Conservation (phyloP, 2,888 invertebrate genomes). For the Teleiodes luculella region DNA sequence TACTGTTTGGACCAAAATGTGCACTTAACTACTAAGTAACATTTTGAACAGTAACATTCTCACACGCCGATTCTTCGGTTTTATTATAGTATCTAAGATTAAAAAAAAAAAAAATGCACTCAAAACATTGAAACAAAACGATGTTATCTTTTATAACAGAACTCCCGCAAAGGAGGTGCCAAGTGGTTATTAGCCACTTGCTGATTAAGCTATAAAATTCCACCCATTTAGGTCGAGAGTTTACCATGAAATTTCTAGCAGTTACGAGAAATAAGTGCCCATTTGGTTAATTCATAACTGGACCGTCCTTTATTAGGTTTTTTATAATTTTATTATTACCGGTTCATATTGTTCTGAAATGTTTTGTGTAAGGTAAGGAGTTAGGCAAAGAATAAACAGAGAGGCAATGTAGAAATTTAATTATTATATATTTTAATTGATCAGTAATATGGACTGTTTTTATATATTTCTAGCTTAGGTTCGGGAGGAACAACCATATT, state of each 20-base stretch:
- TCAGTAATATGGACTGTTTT: too few species aligned
- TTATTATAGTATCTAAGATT: too few species aligned
- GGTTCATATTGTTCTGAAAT: neutral
- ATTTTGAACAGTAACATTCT: too few species aligned
- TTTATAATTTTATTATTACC: neutral
- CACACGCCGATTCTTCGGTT: too few species aligned
- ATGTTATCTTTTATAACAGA: neutral
- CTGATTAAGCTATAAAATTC: slow-evolving; percentile 12
- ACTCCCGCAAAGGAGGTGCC: neutral
- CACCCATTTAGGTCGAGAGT: neutral
- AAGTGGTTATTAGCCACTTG: neutral
- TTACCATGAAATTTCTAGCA: slow-evolving; percentile 8
- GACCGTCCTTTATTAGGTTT: neutral
- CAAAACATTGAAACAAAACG: neutral
- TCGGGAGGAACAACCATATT: too few species aligned
- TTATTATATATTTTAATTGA: too few species aligned
- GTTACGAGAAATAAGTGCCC: slow-evolving; percentile 1
- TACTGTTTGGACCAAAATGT: too few species aligned
- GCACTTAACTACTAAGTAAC: too few species aligned
- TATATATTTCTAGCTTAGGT: too few species aligned
- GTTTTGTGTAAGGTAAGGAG: too few species aligned
- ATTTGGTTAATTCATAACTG: slow-evolving; percentile 7
- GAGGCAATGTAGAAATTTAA: too few species aligned
- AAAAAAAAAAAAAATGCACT: too few species aligned
- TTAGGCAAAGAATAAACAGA: neutral